Evolutionary conservation across 2,113 vertebrate species (phyloP).

Genomic region (Megaceryle torquata): DNA sequence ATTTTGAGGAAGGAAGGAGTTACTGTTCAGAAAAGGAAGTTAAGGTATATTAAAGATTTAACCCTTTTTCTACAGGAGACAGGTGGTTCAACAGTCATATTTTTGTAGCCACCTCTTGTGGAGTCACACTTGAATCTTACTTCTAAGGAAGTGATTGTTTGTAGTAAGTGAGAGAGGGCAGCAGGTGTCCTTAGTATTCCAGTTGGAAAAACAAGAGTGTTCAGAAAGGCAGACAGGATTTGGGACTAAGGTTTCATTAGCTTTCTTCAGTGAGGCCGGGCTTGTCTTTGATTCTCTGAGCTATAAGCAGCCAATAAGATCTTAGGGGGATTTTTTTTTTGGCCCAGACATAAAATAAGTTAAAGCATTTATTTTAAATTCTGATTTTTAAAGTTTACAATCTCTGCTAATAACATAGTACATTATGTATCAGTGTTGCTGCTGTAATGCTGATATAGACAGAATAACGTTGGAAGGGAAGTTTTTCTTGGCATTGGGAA

Average conservation of each 20-base stretch:
- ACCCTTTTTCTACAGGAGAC: background rate
- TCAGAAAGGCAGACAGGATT: background rate
- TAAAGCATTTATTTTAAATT: background rate
- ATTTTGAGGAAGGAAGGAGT: constrained; percentile 6
- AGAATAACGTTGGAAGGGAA: background rate
- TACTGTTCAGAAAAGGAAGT: background rate
- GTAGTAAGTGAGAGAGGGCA: background rate
- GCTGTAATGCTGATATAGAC: background rate
- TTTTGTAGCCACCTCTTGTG: background rate
- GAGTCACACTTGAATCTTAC: background rate
- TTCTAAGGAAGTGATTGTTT: background rate
- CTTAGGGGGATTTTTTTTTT: background rate
- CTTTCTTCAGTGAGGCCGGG: background rate
- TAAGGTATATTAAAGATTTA: background rate
- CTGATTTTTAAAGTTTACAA: background rate
- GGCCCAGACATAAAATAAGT: background rate
- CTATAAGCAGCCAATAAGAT: background rate
- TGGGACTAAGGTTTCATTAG: background rate
- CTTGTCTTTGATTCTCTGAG: background rate
- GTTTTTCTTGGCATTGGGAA: background rate
- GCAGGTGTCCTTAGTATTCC: background rate
- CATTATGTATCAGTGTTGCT: background rate
- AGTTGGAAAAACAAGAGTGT: background rate
- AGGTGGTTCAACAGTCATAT: background rate
- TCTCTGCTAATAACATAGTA: background rate